phyloP scores from a whole-genome alignment of 35 echinoderm and acorn worm species.

The Acanthaster planci region DNA sequence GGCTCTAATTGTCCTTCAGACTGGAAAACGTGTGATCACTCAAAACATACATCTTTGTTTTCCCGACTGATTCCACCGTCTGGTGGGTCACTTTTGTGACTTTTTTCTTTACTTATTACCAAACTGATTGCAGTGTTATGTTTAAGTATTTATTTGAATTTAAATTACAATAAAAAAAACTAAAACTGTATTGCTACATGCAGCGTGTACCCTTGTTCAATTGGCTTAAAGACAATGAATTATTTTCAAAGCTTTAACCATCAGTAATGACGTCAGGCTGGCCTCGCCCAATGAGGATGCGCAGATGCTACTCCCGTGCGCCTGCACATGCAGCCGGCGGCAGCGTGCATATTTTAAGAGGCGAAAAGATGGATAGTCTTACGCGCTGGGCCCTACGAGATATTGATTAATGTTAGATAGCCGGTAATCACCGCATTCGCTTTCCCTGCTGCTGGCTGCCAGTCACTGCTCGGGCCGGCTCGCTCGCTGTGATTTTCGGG shows the following conservation, averaged over 20 bases:
- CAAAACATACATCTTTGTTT: too few relatives aligned
- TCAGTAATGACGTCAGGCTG: neutral
- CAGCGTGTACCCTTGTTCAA: neutral
- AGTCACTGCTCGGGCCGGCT: too few relatives aligned
- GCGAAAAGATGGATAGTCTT: neutral
- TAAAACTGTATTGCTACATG: neutral
- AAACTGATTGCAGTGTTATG: too few relatives aligned
- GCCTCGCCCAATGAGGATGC: neutral
- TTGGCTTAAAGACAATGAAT: neutral
- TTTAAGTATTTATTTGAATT: too few relatives aligned
- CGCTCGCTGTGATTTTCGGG: too few relatives aligned
- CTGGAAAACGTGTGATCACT: too few relatives aligned
- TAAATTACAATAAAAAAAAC: slow-evolving; percentile 2
- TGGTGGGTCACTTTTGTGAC: too few relatives aligned
- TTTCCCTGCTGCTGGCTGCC: too few relatives aligned
- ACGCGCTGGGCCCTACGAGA: neutral
- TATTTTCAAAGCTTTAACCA: slow-evolving; percentile 2
- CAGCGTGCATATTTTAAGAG: slow-evolving; percentile 25
- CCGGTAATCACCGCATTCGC: neutral
- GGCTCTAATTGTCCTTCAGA: too few relatives aligned
- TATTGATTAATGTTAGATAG: slow-evolving; percentile 26
- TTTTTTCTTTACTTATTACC: too few relatives aligned
- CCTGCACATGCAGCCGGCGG: neutral
- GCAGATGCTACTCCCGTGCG: neutral
- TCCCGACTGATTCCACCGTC: too few relatives aligned